Evolutionary conservation across 23 tunicate species (phyloP).

Genomic region (Oikopleura vanhoeffeni): DNA sequence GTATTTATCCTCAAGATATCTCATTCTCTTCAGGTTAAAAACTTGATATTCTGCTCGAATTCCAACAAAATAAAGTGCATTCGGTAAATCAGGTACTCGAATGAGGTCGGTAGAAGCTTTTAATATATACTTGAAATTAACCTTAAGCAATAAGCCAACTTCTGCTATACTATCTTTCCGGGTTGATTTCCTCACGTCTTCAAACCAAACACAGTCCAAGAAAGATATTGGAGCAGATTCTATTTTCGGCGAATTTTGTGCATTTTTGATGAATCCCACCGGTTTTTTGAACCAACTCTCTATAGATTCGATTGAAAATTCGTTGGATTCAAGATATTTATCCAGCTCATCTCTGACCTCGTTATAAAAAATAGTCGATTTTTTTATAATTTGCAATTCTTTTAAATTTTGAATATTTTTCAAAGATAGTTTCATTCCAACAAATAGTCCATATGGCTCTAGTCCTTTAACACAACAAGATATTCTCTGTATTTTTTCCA

Average conservation of each 20-base stretch:
- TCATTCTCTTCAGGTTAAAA: not conserved
- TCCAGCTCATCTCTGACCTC: not conserved
- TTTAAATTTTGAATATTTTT: not conserved
- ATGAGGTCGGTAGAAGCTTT: not conserved
- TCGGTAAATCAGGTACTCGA: not conserved
- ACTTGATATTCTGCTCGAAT: not conserved
- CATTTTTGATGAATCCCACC: too few species aligned
- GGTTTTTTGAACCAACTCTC: not conserved
- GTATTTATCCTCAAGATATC: not conserved
- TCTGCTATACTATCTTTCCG: not conserved
- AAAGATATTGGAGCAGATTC: not conserved
- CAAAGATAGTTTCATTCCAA: not conserved
- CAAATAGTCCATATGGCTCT: not conserved
- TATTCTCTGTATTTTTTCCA: not conserved
- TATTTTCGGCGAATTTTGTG: too few species aligned
- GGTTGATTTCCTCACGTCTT: not conserved
- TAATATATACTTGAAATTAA: not conserved
- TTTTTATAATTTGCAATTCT: not conserved
- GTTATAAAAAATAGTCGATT: not conserved
- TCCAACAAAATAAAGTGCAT: not conserved
- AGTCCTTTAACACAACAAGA: not conserved
- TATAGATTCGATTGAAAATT: not conserved
- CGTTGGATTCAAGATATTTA: not conserved
- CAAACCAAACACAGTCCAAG: not conserved
- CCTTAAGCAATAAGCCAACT: not conserved